phyloP scores from a whole-genome alignment of 2,797 vertebrate genomes.

The Ciconia nigra region DNA sequence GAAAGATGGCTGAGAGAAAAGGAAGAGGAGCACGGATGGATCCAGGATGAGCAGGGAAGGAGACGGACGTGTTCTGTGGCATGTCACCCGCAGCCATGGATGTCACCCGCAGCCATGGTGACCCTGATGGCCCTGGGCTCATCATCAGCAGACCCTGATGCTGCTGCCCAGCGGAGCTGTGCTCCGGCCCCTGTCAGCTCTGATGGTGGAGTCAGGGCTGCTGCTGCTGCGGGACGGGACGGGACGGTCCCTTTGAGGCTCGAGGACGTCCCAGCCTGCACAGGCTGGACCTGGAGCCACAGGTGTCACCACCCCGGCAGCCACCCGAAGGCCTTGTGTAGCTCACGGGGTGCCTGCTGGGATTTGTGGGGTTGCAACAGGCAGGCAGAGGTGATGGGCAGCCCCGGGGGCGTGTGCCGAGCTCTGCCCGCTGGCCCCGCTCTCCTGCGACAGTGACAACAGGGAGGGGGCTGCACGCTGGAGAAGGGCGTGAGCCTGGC shows the following conservation, averaged over 20 bases:
- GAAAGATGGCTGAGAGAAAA: not conserved
- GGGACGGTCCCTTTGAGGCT: not conserved
- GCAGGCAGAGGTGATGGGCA: not conserved
- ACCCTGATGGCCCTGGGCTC: too few species aligned
- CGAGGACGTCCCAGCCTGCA: not conserved
- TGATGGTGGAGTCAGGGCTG: not conserved
- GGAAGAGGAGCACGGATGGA: not conserved
- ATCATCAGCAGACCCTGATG: not conserved
- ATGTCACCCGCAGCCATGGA: fast-evolving
- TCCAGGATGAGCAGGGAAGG: not conserved
- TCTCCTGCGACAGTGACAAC: not conserved
- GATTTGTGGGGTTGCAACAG: not conserved
- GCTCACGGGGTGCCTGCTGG: not conserved
- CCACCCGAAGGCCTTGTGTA: not conserved
- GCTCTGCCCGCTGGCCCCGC: not conserved
- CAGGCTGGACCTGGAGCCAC: not conserved
- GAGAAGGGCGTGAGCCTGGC: not conserved
- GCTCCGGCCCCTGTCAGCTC: not conserved
- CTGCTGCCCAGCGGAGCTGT: not conserved
- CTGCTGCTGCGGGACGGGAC: not conserved
- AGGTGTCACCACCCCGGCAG: not conserved
- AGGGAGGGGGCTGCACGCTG: not conserved
- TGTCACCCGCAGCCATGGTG: not conserved
- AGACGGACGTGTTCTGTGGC: not conserved
- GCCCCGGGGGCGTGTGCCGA: not conserved